Conservation (phyloP, 2,797 vertebrate genomes). For the Kryptopterus vitreolus region DNA sequence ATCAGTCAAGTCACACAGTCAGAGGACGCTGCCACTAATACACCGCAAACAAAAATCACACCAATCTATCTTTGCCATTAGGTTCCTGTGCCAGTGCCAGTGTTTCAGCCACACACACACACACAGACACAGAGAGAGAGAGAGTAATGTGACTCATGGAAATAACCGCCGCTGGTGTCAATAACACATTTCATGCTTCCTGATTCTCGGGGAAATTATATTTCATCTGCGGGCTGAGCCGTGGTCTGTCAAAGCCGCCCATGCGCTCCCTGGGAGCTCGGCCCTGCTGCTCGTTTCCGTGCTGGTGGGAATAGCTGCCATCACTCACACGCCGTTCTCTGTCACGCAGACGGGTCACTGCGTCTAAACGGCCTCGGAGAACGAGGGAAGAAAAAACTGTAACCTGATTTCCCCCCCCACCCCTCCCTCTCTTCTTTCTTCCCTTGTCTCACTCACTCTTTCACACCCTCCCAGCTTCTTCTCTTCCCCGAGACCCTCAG, state of each 20-base stretch:
- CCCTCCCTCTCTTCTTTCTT: neutral
- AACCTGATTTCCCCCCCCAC: conserved; percentile 20
- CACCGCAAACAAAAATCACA: conserved; percentile 24
- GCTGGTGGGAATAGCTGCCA: conserved; percentile 56
- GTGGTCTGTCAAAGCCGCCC: conserved; percentile 54
- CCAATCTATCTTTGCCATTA: conserved; percentile 16
- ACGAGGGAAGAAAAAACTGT: no score
- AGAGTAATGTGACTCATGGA: conserved; percentile 44
- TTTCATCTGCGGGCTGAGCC: conserved; percentile 48
- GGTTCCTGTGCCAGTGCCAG: conserved; percentile 10
- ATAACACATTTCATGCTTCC: conserved; percentile 58
- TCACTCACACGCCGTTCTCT: conserved; percentile 59
- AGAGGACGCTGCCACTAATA: neutral
- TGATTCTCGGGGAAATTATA: conserved; percentile 52
- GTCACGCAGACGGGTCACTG: conserved; percentile 61
- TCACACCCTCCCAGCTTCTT: conserved; percentile 1
- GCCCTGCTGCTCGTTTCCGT: conserved; percentile 49
- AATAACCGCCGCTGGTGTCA: conserved; percentile 55
- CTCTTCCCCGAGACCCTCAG: neutral
- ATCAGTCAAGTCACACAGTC: neutral
- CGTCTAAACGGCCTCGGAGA: conserved; percentile 55
- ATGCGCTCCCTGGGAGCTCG: conserved; percentile 56
- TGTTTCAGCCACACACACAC: conserved; percentile 4
- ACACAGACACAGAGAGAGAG: no score
- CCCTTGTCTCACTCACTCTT: neutral